A percentile compares a stretch with the other conserved stretches of the same genome.
These are phyloP conservation scores for Ictalurus punctatus DNA, from an alignment of 2,113 vertebrate genomes.

Conservation along the genomic window DNA sequence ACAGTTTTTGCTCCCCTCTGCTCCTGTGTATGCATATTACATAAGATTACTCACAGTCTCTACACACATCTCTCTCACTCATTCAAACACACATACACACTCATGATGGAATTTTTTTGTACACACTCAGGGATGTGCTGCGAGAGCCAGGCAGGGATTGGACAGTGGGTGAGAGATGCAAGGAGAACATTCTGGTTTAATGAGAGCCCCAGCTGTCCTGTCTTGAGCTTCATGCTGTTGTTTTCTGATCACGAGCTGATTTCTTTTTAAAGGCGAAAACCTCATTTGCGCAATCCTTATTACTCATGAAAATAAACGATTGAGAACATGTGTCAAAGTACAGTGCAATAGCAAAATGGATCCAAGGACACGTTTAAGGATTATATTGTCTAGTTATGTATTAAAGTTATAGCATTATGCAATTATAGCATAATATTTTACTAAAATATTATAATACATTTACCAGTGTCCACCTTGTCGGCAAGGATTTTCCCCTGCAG, in stretches of 20 bases:
- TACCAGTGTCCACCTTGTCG: not conserved
- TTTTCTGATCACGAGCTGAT: slow-evolving; percentile 4
- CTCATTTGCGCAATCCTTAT: not conserved
- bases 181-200: slow-evolving; percentile 50
- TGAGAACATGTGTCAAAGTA: not conserved
- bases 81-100: not conserved
- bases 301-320: not conserved
- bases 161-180: not conserved
- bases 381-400: not conserved
- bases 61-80: not conserved
- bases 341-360: no score
- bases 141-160: slow-evolving; percentile 45
- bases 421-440: not conserved
- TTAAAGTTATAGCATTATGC: not conserved
- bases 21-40: slow-evolving; percentile 6
- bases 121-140: slow-evolving; percentile 4
- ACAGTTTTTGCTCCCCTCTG: slow-evolving; percentile 13
- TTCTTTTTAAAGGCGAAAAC: not conserved
- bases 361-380: not conserved
- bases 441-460: not conserved
- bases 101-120: not conserved
- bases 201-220: slow-evolving; percentile 43
- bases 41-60: slow-evolving; percentile 4
- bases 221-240: slow-evolving; percentile 25
- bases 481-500: not conserved